Percentiles rank a stretch among this genome's conserved stretches.
Conservation (phyloP, 1,140 invertebrate genomes). For the Cydia splendana region DNA sequence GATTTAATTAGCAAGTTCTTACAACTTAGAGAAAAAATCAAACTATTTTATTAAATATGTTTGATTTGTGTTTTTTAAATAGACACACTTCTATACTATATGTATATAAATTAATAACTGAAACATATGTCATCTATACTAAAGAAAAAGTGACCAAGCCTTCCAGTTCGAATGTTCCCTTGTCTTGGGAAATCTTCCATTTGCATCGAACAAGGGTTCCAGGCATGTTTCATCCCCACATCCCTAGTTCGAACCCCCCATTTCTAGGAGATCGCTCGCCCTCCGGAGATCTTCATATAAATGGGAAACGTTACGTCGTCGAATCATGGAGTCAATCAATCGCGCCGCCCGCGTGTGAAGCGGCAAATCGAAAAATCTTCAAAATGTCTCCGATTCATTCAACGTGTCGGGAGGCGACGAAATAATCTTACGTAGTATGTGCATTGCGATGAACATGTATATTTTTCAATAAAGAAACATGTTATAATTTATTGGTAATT, state of each 20-base stretch:
- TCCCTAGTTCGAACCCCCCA: background rate
- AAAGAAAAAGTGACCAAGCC: too few relatives aligned
- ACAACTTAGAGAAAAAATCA: background rate
- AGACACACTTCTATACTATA: too few relatives aligned
- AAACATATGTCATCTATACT: too few relatives aligned
- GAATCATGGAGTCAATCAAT: slow-evolving; percentile 53
- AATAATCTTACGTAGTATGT: slow-evolving; percentile 10
- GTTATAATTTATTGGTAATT: too few relatives aligned
- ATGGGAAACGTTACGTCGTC: slow-evolving; percentile 52
- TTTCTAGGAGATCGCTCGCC: background rate
- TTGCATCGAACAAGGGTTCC: too few relatives aligned
- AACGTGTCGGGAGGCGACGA: background rate
- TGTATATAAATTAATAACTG: too few relatives aligned
- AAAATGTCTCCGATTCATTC: slow-evolving; percentile 51
- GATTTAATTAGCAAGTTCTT: background rate
- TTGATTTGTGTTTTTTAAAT: too few relatives aligned
- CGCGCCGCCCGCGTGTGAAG: slow-evolving; percentile 50
- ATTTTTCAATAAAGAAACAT: background rate
- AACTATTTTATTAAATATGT: too few relatives aligned
- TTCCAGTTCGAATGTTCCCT: too few relatives aligned
- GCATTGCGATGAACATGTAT: background rate
- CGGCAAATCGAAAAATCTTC: slow-evolving; percentile 56
- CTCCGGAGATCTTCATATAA: slow-evolving; percentile 53
- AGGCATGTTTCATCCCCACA: background rate
- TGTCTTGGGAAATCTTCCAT: too few relatives aligned